phyloP scores from a whole-genome alignment of 2,888 invertebrate genomes.

The Cheilosia pagana region DNA sequence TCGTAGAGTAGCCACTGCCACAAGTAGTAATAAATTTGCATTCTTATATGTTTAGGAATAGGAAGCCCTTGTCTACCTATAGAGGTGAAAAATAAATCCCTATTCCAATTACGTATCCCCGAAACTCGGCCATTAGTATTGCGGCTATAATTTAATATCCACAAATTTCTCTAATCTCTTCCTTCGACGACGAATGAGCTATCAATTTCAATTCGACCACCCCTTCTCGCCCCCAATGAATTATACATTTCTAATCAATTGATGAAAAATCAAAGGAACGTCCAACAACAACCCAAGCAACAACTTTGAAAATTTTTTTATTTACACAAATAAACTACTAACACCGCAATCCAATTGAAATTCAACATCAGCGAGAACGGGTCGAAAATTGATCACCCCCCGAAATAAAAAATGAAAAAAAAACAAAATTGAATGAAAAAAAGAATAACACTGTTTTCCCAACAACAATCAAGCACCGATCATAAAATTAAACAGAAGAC shows the following conservation, averaged over 20 bases:
- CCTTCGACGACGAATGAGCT: constrained; percentile 65
- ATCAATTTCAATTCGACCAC: constrained; percentile 58
- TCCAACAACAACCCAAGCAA: constrained; percentile 44
- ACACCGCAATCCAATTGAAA: constrained; percentile 68
- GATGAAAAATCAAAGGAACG: constrained; percentile 73
- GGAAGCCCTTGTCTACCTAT: background rate
- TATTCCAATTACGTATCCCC: constrained; percentile 9
- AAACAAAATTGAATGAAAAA: constrained; percentile 19
- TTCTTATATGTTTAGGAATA: constrained; percentile 4
- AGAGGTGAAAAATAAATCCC: constrained; percentile 5
- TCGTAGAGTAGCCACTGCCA: background rate
- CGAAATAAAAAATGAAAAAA: constrained; percentile 40
- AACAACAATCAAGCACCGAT: constrained; percentile 49
- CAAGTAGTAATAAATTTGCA: constrained; percentile 1
- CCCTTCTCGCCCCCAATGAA: constrained; percentile 37
- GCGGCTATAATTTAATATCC: constrained; percentile 54
- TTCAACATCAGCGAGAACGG: constrained; percentile 55
- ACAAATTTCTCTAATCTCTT: constrained; percentile 65
- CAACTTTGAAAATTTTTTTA: constrained; percentile 61
- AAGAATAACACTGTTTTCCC: constrained; percentile 43
- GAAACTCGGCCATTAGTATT: constrained; percentile 34
- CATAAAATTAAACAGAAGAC: constrained; percentile 50
- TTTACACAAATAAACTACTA: constrained; percentile 67
- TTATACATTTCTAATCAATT: constrained; percentile 71
- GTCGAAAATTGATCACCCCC: constrained; percentile 62